These are phyloP conservation scores for Drosophila infuscata DNA, from an alignment of 2,888 invertebrate species.

Conservation along the genomic window DNA sequence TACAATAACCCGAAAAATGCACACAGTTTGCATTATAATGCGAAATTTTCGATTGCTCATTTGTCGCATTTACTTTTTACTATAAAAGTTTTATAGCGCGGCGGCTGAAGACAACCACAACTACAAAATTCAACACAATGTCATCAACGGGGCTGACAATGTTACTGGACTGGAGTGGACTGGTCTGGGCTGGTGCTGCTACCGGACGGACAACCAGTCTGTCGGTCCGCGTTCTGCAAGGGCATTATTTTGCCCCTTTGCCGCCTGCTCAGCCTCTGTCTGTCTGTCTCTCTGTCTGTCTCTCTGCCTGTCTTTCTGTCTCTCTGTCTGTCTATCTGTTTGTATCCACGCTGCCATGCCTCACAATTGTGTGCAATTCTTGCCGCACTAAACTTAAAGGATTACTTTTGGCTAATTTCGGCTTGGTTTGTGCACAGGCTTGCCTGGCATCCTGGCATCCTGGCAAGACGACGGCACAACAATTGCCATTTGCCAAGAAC, in stretches of 20 bases:
- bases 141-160: slow-evolving; percentile 73
- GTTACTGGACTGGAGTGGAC: slow-evolving; percentile 18
- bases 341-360: slow-evolving; percentile 26
- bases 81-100: slow-evolving; percentile 75
- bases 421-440: slow-evolving; percentile 36
- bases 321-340: slow-evolving; percentile 13
- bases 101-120: slow-evolving; percentile 52
- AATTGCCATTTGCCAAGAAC: slow-evolving; percentile 39
- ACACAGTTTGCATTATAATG: slow-evolving; percentile 81
- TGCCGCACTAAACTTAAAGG: slow-evolving; percentile 75
- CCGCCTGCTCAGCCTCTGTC: neutral
- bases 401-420: slow-evolving; percentile 77
- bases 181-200: slow-evolving; percentile 11
- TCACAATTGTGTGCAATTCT: slow-evolving; percentile 72
- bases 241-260: slow-evolving; percentile 20
- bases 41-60: slow-evolving; percentile 83
- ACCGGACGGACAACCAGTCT: slow-evolving; percentile 4
- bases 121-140: slow-evolving; percentile 77
- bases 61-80: slow-evolving; percentile 81
- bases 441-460: neutral
- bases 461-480: slow-evolving; percentile 27
- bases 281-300: slow-evolving; percentile 10
- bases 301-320: neutral
- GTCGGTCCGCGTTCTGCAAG: slow-evolving; percentile 21
- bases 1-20: slow-evolving; percentile 79